Conservation (phyloP, 2,888 invertebrate genomes). For the Uropetala carovei region DNA sequence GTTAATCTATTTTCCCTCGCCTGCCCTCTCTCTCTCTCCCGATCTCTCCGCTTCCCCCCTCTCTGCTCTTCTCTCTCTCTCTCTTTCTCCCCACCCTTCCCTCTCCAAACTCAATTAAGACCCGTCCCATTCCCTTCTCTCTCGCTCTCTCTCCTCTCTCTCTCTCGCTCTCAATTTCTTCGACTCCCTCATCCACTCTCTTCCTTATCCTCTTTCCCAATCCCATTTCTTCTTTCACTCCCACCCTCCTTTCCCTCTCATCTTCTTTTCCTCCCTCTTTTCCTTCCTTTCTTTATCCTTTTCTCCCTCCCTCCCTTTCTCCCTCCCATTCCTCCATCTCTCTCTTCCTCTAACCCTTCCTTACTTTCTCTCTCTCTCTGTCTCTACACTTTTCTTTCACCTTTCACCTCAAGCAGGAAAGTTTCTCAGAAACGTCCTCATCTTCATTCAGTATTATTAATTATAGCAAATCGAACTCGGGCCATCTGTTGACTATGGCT, state of each 20-base stretch:
- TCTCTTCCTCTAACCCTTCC: background rate
- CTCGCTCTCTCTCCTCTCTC: background rate
- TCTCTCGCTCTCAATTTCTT: background rate
- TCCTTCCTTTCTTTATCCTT: background rate
- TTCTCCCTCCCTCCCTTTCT: background rate
- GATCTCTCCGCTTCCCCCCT: background rate
- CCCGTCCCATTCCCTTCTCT: background rate
- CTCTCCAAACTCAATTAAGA: slow-evolving; percentile 31
- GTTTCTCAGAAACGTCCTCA: too few species aligned
- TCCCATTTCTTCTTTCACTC: background rate
- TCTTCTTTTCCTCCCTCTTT: background rate
- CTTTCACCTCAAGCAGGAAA: background rate
- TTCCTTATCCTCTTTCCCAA: background rate
- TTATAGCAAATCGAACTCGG: too few species aligned
- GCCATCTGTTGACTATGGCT: too few species aligned
- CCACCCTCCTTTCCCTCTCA: background rate
- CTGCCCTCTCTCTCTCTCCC: background rate
- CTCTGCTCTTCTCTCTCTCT: background rate
- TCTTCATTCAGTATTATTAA: too few species aligned
- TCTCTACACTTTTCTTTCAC: background rate
- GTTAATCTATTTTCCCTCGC: slow-evolving; percentile 59
- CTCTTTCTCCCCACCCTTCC: background rate
- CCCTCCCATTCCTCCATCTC: background rate
- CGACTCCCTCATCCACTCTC: background rate
- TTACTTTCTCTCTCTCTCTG: background rate